These are phyloP conservation scores for Geotrupes spiniger DNA, from an alignment of 2,888 invertebrate species.

Conservation along the genomic window DNA sequence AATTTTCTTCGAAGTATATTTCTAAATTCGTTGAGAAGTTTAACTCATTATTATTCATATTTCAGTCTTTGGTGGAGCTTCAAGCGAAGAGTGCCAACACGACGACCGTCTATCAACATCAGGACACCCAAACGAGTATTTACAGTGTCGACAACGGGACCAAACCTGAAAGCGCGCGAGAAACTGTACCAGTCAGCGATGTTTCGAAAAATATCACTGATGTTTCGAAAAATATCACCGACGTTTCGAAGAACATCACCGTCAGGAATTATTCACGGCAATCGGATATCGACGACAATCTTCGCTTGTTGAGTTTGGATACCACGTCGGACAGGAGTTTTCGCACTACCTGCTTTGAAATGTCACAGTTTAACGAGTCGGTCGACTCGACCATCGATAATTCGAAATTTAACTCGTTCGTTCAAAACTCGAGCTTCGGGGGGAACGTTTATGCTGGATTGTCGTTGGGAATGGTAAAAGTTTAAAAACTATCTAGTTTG, in stretches of 20 bases:
- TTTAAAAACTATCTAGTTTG: too few species aligned
- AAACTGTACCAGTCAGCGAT: too few species aligned
- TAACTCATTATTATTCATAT: too few species aligned
- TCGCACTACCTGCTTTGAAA: constrained; percentile 23
- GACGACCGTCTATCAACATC: constrained; percentile 29
- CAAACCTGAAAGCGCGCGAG: too few species aligned
- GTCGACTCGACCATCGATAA: constrained; percentile 20
- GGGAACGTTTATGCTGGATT: constrained; percentile 36
- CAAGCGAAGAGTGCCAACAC: constrained; percentile 23
- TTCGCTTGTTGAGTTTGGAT: constrained; percentile 9
- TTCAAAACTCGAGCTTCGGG: constrained; percentile 12
- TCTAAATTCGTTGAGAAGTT: not conserved
- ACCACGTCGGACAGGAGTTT: constrained; percentile 17
- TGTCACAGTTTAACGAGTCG: constrained; percentile 25
- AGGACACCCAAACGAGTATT: constrained; percentile 41
- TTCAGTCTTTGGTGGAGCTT: constrained; percentile 32
- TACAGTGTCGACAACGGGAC: too few species aligned
- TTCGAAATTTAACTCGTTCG: constrained; percentile 13
- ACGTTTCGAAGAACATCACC: too few species aligned
- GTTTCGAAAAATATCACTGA: too few species aligned
- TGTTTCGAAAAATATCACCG: too few species aligned
- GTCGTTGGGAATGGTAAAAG: constrained; percentile 43
- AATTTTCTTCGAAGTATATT: too few species aligned
- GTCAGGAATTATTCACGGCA: constrained; percentile 35
- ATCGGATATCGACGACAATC: constrained; percentile 26